Conservation (phyloP, 2,113 vertebrate genomes). For the Scopus umbretta region DNA sequence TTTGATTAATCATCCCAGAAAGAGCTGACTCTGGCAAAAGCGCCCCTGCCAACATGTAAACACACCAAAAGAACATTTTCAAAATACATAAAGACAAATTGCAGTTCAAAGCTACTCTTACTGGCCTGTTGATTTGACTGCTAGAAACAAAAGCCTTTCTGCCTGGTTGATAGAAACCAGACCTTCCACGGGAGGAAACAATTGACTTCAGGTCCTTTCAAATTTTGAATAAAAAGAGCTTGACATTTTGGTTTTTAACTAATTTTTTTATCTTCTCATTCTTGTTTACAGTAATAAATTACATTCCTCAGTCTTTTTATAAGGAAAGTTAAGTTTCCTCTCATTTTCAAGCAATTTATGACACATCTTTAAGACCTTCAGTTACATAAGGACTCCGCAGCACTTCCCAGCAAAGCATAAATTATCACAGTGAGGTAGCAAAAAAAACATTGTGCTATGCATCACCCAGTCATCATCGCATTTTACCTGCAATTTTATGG, state of each 20-base stretch:
- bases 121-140: constrained; percentile 55
- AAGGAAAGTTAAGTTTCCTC: constrained; percentile 29
- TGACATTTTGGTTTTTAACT: constrained; percentile 32
- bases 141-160: constrained; percentile 57
- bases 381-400: neutral
- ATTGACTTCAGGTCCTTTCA: constrained; percentile 50
- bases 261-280: constrained; percentile 16
- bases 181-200: constrained; percentile 46
- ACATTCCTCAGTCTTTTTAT: constrained; percentile 4
- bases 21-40: constrained; percentile 51
- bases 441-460: neutral
- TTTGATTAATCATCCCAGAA: constrained; percentile 53
- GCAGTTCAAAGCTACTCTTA: constrained; percentile 61
- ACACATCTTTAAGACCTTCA: neutral
- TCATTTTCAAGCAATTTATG: constrained; percentile 30
- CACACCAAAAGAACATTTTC: constrained; percentile 46
- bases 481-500: constrained; percentile 1
- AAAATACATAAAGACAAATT: constrained; percentile 67
- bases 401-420: neutral
- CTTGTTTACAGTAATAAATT: constrained; percentile 60
- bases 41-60: constrained; percentile 57
- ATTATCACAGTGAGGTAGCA: neutral
- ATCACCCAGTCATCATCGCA: neutral
- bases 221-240: constrained; percentile 11
- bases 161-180: constrained; percentile 63